Base-by-base conservation (phyloP, 1,140 invertebrate species). In the Euura lappo region DNA sequence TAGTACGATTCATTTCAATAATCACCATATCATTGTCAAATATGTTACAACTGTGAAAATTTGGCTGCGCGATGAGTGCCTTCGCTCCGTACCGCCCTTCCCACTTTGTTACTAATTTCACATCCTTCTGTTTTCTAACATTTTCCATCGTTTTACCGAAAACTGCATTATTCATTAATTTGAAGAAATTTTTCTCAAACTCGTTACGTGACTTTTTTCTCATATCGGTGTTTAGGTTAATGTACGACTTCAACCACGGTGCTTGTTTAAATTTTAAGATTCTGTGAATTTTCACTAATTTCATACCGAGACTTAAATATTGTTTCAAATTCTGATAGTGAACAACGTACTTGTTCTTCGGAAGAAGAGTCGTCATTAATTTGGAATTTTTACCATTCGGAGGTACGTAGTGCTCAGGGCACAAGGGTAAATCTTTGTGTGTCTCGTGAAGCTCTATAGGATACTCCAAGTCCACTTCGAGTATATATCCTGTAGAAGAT, bases 121-220 rank as follows among this genome's bases (percentile, higher is more conserved):
- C 70, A 76, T 84, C 74, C 13, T 77, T 72, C 71, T 81, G 71
- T 68, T 81, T 83, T 44, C 79, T 71, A 6, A 85, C 74, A 73
- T 87, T 86, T 77, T 89, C 87, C 80, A 88, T 88, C 2, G 28
- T 28, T 28, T 28, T 28, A 28, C 28, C 28, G 28, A 28, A 28
- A 28, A 28, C 28, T 28, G 28, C 28, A 28, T 28, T 28, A 28
- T 28, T 28, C 28, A 28, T 28, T 28, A 28, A 28, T 28, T 28
- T 28, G 84, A 79, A 89, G 78, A 89, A 88, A 79, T 89, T 84
- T 79, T 88, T 88, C 81, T 89, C 88, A 83, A 89, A 90, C 10
- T 84, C 78, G 76, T 83, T 86, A 70, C 71, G 84, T 6, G 79
- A 74, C 72, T 79, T 44, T 77, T 79, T 65, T 72, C 82, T 72